A percentile compares a stretch with the other conserved stretches of the same genome.
Conservation (phyloP, 2,797 vertebrate genomes). For the Columba guinea region DNA sequence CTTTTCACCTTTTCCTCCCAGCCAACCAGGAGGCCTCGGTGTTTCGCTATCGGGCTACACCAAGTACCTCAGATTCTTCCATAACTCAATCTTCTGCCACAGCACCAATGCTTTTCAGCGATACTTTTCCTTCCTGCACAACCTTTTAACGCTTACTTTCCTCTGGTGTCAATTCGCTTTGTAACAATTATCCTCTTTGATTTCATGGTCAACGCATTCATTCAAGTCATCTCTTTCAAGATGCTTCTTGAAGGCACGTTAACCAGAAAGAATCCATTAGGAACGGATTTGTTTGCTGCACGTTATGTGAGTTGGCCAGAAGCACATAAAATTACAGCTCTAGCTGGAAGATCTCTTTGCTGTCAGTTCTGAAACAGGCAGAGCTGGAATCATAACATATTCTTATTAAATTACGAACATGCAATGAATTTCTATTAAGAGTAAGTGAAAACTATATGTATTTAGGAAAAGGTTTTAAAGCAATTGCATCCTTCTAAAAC, state of each 20-base stretch:
- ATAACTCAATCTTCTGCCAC: not conserved
- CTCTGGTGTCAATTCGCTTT: not conserved
- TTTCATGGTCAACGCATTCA: slow-evolving; percentile 29
- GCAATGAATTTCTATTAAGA: not conserved
- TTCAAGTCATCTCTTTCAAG: slow-evolving; percentile 12
- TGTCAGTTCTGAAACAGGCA: not conserved
- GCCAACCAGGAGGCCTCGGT: not conserved
- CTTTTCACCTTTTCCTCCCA: not conserved
- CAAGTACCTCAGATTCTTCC: not conserved
- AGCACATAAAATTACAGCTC: not conserved
- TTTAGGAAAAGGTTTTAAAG: not conserved
- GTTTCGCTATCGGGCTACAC: not conserved
- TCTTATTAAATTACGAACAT: not conserved
- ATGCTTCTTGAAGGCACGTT: not conserved
- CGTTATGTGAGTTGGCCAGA: not conserved
- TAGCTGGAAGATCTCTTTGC: not conserved
- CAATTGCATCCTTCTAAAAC: not conserved
- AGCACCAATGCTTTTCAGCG: not conserved
- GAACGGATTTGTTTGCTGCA: slow-evolving; percentile 4
- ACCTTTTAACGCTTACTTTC: not conserved
- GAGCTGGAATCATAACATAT: not conserved
- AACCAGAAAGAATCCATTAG: slow-evolving; percentile 53
- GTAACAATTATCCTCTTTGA: slow-evolving; percentile 8
- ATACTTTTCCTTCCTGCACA: not conserved
- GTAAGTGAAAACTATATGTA: not conserved